Percentiles rank a stretch among this genome's conserved stretches.
Conservation (phyloP, 1,140 invertebrate genomes). For the Drosophila littoralis region DNA sequence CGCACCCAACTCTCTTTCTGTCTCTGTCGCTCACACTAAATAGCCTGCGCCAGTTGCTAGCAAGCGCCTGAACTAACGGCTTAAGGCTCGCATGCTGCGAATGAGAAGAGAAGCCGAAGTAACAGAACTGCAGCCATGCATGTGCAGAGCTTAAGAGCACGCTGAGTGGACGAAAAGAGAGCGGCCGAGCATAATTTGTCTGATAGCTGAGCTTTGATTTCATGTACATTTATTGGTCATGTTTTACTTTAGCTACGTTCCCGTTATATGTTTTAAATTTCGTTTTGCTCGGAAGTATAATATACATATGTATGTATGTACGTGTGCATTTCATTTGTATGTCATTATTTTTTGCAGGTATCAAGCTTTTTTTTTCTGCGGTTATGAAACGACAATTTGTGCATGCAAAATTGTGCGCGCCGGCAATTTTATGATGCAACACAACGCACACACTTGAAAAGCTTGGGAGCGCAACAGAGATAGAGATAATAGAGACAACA, state of each 20-base stretch:
- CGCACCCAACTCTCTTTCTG: neutral
- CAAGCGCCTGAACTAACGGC: neutral
- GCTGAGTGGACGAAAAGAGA: neutral
- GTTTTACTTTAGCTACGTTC: neutral
- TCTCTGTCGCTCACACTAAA: neutral
- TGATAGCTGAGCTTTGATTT: neutral
- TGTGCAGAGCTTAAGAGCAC: neutral
- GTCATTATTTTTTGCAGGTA: constrained; percentile 5
- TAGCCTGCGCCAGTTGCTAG: neutral
- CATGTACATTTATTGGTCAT: neutral
- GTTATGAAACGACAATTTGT: constrained; percentile 40
- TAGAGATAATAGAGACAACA: constrained; percentile 7
- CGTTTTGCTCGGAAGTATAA: neutral
- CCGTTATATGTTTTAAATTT: too few species aligned
- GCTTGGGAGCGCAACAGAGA: constrained; percentile 17
- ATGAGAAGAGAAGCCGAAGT: neutral
- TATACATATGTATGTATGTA: neutral
- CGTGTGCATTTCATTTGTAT: neutral
- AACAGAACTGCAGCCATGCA: neutral
- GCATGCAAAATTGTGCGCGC: constrained; percentile 36
- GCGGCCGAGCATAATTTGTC: neutral
- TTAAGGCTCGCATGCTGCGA: neutral
- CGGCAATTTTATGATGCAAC: constrained; percentile 40
- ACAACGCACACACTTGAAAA: neutral
- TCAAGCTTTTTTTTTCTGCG: constrained; percentile 2